phyloP scores from a whole-genome alignment of 92 coral and sea anemone species.

The Zoanthus sociatus region DNA sequence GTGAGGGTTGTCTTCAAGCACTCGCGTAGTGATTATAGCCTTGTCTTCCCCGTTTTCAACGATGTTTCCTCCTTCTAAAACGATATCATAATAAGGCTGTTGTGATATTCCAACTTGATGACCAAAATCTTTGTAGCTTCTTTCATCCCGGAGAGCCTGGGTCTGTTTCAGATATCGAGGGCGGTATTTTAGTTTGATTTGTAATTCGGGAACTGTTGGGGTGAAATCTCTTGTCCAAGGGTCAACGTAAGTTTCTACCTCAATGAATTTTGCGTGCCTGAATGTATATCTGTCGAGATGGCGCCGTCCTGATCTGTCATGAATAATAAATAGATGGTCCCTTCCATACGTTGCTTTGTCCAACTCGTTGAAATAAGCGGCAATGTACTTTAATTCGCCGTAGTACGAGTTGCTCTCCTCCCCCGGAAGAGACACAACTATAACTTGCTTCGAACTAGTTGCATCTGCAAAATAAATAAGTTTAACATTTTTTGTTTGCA shows the following conservation, averaged over 20 bases:
- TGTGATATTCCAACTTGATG: conserved; percentile 55
- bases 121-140: conserved; percentile 56
- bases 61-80: conserved; percentile 76
- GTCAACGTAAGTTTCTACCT: conserved; percentile 41
- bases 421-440: conserved; percentile 33
- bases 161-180: conserved; percentile 66
- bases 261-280: conserved; percentile 21
- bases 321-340: conserved; percentile 44
- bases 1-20: conserved; percentile 61
- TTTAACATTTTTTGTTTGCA: no score
- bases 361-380: conserved; percentile 39
- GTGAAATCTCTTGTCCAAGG: conserved; percentile 59
- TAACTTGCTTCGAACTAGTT: conserved; percentile 14
- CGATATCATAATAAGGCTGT: conserved; percentile 49
- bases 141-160: conserved; percentile 49
- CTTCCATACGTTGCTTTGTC: conserved; percentile 46
- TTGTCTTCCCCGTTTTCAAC: conserved; percentile 72
- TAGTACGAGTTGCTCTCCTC: conserved; percentile 13
- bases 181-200: conserved; percentile 60
- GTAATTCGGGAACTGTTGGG: conserved; percentile 34
- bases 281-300: conserved; percentile 13
- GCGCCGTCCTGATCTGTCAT: conserved; percentile 15
- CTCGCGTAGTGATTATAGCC: conserved; percentile 68
- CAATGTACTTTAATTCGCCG: conserved; percentile 20
- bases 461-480: conserved; percentile 15